Evolutionary conservation across 2,113 vertebrate genomes (phyloP), one percentile per base, ranked within the genome.

Genomic region (Cranoglanis bouderius): DNA sequence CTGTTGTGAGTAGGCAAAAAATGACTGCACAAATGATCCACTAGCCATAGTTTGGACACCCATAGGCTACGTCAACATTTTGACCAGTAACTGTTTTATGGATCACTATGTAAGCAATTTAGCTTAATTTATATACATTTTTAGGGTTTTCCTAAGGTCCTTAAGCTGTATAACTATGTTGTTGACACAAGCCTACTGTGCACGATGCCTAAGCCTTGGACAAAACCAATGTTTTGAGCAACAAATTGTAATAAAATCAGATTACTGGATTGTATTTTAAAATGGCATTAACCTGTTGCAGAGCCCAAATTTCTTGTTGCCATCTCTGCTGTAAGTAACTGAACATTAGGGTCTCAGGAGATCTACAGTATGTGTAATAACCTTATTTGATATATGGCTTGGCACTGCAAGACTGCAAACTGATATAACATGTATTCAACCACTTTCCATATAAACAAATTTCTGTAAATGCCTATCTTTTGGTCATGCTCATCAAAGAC

Each of bases 401-500:
- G 1, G 75, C 14, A 51, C 16, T 16, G 18, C 51, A 82, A 19
- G 4, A 84, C 59, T 65, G 59, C 14, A 67, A 83, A 46, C 19
- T 75, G 14, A 85, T 61, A 85, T 70, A 82, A 86, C 51, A 32
- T 51, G 46, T 9, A 67, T 75, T 61, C 63, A 74, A 74, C 38
- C 74, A 82, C 40, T 55, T 78, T 38, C 24, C 35, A 67, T 57
- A 40, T 21, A 59, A 51, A 26, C 43, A 8, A 59, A 35, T 9
- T 53, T 84, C 61, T 40, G 46, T 49, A 21, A 21, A 16, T 55
- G 40, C 46, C 26, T 77, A 67, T 85, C 40, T 82, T 75, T 72
- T 46, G 29, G 35, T 70, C 43, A 14, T 40, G 72, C 16, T 16
- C 67, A 38, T 90, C 83, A 88, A 82, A 85, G 77, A 77, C 53